These are phyloP conservation scores for Diadema setosum DNA, from an alignment of 35 echinoderm and acorn worm genomes.

Conservation along the genomic window DNA sequence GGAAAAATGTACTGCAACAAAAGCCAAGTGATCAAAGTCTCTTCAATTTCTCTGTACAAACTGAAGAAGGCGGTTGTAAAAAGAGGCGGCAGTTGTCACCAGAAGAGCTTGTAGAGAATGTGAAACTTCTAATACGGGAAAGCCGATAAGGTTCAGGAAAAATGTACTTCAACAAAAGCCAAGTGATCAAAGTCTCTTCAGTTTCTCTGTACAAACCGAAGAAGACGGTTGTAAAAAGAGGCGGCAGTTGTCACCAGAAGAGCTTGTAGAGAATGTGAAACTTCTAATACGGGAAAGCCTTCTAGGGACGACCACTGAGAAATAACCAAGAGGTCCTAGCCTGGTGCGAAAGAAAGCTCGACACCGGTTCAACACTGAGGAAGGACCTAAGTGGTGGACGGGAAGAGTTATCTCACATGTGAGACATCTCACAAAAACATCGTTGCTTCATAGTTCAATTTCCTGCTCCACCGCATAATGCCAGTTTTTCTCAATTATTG, in stretches of 20 bases:
- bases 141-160: not conserved
- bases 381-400: conserved; percentile 20
- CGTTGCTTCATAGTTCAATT: too few relatives aligned
- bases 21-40: not conserved
- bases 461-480: too few relatives aligned
- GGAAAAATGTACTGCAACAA: conserved; percentile 18
- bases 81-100: conserved; percentile 7
- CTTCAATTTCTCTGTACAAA: not conserved
- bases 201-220: not conserved
- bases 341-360: not conserved
- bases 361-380: not conserved
- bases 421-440: too few relatives aligned
- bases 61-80: too few relatives aligned
- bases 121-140: conserved; percentile 12
- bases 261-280: conserved; percentile 25
- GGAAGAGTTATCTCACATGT: conserved; percentile 26
- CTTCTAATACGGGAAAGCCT: not conserved
- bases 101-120: conserved; percentile 21
- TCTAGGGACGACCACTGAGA: not conserved
- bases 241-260: not conserved
- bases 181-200: not conserved
- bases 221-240: not conserved
- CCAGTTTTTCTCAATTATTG: too few relatives aligned
- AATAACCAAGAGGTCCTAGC: not conserved
- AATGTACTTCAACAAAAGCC: not conserved